These are phyloP conservation scores for Spisula solida DNA, from an alignment of 2,888 invertebrate species.

Conservation along the genomic window DNA sequence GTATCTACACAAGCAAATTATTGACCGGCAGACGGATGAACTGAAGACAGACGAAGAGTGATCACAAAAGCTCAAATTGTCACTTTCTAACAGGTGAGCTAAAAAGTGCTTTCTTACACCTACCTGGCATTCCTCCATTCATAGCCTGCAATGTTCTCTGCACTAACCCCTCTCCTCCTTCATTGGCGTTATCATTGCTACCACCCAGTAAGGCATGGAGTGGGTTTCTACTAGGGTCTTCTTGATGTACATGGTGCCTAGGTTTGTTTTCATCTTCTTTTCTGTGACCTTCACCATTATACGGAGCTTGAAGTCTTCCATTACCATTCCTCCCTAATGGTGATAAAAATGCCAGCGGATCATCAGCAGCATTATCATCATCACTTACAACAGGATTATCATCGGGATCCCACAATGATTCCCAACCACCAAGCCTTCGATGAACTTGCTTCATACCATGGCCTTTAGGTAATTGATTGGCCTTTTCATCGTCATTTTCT, in stretches of 20 bases:
- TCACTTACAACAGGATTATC: constrained; percentile 4
- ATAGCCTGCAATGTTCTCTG: not conserved
- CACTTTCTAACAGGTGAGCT: too few relatives aligned
- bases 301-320: not conserved
- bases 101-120: not conserved
- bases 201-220: constrained; percentile 2
- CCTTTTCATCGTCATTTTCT: not conserved
- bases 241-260: too few relatives aligned
- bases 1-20: too few relatives aligned
- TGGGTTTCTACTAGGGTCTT: constrained; percentile 13
- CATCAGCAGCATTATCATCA: not conserved
- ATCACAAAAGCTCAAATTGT: too few relatives aligned
- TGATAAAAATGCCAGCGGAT: not conserved
- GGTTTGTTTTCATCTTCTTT: not conserved
- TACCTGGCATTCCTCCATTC: not conserved
- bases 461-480: not conserved
- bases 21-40: too few relatives aligned
- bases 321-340: not conserved
- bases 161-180: not conserved
- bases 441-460: not conserved
- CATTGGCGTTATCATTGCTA: not conserved
- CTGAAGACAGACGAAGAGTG: too few relatives aligned
- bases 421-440: not conserved
- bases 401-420: not conserved
- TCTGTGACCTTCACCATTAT: constrained; percentile 13